Evolutionary conservation across 2,888 invertebrate species (phyloP), one percentile per base, ranked within the genome.

Genomic region (Lydus trimaculatus): DNA sequence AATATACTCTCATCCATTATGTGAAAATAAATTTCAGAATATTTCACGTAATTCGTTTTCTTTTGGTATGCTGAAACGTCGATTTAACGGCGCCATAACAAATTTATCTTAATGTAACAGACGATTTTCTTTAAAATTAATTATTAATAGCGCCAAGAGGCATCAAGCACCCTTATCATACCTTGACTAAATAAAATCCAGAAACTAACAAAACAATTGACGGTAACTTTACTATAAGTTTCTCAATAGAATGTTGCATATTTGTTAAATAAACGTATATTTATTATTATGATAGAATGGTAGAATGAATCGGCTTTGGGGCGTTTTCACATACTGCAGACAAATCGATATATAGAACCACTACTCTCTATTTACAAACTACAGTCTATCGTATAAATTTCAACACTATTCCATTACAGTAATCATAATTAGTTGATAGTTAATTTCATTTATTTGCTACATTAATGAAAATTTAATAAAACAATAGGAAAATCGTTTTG

Each of bases 251-350:
- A 52, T 23, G 52, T 52, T 17, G 5, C 0, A 43, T 17, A 43
- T 43, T 23, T 52, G 20, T 48, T 9, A 20, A 9, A 20, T 52
- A 6, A 52, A 25, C 8, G 52, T 52, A 20, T 20, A 20, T n/a
- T n/a, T 48, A 11, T 11, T 20, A 13, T 20, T 61, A 58, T 64
- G 63, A 69, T 67, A 70, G 64, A 67, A 66, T 67, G 63, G 48
- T 65, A 23, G 63, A 63, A 60, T 67, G 60, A 63, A 64, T 52
- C 66, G 59, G 65, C 65, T 70, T 60, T 56, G 25, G 70, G 70
- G 70, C 70, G 70, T 70, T 67, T 70, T 70, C 70, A 64, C 64
- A 67, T 67, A 62, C 70, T 70, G 70, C 70, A 70, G 67, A 67
- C 70, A 63, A 67, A 70, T 70, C 70, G 65, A 70, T 70, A 70